Evolutionary conservation across 2,888 invertebrate species (phyloP).

Genomic region (Synergus gifuensis): DNA sequence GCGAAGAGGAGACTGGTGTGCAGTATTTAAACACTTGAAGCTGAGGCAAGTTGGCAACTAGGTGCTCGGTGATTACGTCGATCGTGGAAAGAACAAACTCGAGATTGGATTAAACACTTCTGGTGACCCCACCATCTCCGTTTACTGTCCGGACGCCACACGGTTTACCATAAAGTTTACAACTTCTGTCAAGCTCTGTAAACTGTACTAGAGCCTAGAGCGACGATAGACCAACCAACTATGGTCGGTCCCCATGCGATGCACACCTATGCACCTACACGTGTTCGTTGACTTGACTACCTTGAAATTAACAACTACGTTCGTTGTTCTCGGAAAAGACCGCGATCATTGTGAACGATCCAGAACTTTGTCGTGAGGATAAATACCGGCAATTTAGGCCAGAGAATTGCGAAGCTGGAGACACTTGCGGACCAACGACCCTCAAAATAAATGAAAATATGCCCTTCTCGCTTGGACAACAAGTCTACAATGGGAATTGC

Average conservation of each 20-base stretch:
- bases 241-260: neutral
- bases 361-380: constrained; percentile 54
- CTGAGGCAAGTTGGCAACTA: constrained; percentile 57
- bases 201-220: constrained; percentile 56
- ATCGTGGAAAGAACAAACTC: constrained; percentile 76
- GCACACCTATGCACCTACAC: neutral
- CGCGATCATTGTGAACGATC: constrained; percentile 56
- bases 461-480: neutral
- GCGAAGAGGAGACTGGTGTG: neutral
- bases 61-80: constrained; percentile 75
- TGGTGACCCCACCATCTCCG: constrained; percentile 63
- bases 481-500: neutral
- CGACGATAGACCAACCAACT: constrained; percentile 54
- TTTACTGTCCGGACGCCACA: constrained; percentile 70
- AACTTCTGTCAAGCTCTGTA: constrained; percentile 65
- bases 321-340: constrained; percentile 56
- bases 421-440: constrained; percentile 5
- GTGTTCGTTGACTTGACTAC: neutral
- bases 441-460: constrained; percentile 22
- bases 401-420: constrained; percentile 30
- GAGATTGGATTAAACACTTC: constrained; percentile 73
- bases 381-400: constrained; percentile 54
- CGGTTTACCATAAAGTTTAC: constrained; percentile 74
- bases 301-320: constrained; percentile 24
- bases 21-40: neutral